Evolutionary conservation across 2,888 invertebrate genomes (phyloP).

Genomic region (Pristionchus japonicus): DNA sequence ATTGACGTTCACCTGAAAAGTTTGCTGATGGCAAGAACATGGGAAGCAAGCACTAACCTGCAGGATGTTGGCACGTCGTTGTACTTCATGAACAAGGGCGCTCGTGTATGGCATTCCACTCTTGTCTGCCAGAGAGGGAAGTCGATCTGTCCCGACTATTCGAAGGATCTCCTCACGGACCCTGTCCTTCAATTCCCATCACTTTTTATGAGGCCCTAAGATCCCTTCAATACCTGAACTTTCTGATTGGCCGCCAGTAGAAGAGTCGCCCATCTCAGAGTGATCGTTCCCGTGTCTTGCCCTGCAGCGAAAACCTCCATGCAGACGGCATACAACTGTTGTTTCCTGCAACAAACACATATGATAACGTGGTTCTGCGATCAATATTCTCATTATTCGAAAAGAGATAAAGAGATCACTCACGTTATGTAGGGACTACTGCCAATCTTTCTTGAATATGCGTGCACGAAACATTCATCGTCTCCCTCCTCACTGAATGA

Average conservation of each 20-base stretch:
- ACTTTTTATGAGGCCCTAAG: no score
- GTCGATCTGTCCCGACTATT: conserved; percentile 12
- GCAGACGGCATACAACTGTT: background rate
- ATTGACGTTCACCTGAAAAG: background rate
- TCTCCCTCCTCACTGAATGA: background rate
- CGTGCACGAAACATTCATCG: background rate
- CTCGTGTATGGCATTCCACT: background rate
- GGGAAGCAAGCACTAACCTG: background rate
- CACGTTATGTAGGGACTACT: background rate
- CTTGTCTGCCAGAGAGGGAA: conserved; percentile 39
- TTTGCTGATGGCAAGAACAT: background rate
- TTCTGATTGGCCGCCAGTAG: background rate
- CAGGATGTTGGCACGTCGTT: conserved; percentile 27
- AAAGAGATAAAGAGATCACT: background rate
- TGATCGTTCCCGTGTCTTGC: background rate
- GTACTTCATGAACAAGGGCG: conserved; percentile 17
- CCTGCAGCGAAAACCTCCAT: conserved; percentile 6
- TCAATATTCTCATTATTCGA: no score
- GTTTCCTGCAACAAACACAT: background rate
- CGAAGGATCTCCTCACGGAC: conserved; percentile 3
- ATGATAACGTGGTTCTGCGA: background rate
- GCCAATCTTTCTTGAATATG: conserved; percentile 4
- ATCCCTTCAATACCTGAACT: background rate
- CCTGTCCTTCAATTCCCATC: background rate
- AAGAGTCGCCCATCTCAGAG: conserved; percentile 1